Evolutionary conservation across 2,888 invertebrate genomes (phyloP).

Genomic region (Blastobasis adustella): DNA sequence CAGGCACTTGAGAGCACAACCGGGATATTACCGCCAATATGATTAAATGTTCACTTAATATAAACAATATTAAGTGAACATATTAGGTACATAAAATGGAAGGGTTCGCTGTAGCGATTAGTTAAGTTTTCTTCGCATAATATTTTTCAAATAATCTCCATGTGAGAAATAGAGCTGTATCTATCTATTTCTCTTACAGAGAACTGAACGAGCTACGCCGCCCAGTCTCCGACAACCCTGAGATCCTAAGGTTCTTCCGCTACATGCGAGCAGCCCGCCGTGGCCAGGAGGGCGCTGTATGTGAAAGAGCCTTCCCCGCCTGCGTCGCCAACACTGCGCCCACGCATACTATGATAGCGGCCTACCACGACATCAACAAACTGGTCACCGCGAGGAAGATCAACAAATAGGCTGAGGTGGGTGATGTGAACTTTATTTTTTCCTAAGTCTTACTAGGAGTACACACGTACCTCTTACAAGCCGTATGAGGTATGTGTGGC

Average conservation of each 20-base stretch:
- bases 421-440: too few relatives aligned
- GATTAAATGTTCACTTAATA: too few relatives aligned
- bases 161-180: too few relatives aligned
- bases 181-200: constrained; percentile 49
- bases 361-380: constrained; percentile 91
- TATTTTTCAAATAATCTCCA: background rate
- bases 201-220: constrained; percentile 90
- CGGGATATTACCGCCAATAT: too few relatives aligned
- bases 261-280: constrained; percentile 93
- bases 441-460: too few relatives aligned
- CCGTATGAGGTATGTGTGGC: too few relatives aligned
- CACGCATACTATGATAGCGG: constrained; percentile 88
- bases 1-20: too few relatives aligned
- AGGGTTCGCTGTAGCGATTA: background rate
- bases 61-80: too few relatives aligned
- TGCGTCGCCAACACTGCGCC: constrained; percentile 79
- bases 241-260: constrained; percentile 90
- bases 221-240: constrained; percentile 89
- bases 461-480: too few relatives aligned
- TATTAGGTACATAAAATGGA: too few relatives aligned
- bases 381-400: constrained; percentile 85
- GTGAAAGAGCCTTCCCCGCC: constrained; percentile 77
- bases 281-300: constrained; percentile 87
- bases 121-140: background rate
- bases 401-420: too few relatives aligned